Evolutionary conservation across 92 coral and sea anemone genomes (phyloP), one percentile per base, ranked within the genome.

Genomic region (Parazoanthus atlanticus): DNA sequence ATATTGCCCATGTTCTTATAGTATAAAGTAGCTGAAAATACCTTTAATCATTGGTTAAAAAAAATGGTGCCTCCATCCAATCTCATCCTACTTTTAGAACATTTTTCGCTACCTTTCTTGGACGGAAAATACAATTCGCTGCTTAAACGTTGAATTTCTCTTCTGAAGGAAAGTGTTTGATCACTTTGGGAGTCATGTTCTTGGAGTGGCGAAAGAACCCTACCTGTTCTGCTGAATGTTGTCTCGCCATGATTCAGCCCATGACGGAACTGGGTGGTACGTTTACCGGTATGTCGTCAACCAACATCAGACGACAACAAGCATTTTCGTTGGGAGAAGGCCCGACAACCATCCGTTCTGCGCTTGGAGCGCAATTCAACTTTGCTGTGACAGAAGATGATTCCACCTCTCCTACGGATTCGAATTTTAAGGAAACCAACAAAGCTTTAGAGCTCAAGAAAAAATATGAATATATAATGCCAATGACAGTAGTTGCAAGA

Each of bases 221-320:
- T 5, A 61, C 69, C 3, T 61, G 69, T 61, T 61, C 69, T 19
- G 69, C 69, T 15, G 69, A 61, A 61, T 61, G 69, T 61, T 61
- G 69, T 25, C 69, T 61, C 69, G 69, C 69, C 69, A 61, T 61
- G 69, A 21, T 61, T 23, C 69, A 61, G 9, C 69, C 69, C 6
- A 61, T 61, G 69, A 61, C 69, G 69, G 69, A 61, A 61, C 69
- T 61, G 69, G 69, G 69, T 61, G 69, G 69, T 4, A 61, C 69
- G 28, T 19, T 61, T 21, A 61, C 69, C 69, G 69, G 69, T 4
- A 61, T 61, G 28, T 19, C 69, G 9, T 61, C 69, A 25, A 25
- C n/a, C 28, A 61, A 61, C 69, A 61, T 61, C 69, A 25, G 28
- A 61, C 69, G 28, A 61, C 69, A 61, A 7, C 69, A 61, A 61